Evolutionary conservation across 1,140 invertebrate species (phyloP).

Genomic region (Trachymyrmex cornetzi): DNA sequence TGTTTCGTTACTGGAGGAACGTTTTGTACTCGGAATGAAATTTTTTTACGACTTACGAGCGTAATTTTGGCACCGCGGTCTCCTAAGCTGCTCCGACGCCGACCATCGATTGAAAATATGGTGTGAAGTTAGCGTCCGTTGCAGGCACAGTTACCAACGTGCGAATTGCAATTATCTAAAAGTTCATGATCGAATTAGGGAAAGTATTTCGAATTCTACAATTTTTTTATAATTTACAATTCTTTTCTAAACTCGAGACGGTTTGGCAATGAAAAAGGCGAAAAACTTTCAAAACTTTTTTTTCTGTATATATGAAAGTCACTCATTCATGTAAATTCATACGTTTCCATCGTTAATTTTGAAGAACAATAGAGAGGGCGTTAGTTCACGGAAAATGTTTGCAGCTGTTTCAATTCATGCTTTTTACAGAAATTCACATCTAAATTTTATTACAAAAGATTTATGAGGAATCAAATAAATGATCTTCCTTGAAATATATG

Average conservation of each 20-base stretch:
- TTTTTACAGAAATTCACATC: background rate
- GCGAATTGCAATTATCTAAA: background rate
- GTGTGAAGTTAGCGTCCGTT: constrained; percentile 8
- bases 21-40: background rate
- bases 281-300: no score
- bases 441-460: background rate
- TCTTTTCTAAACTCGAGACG: no score
- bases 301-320: no score
- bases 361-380: background rate
- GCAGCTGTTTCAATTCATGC: background rate
- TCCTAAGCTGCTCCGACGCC: background rate
- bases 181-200: background rate
- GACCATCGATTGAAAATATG: constrained; percentile 15
- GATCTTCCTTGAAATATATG: background rate
- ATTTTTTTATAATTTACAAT: no score
- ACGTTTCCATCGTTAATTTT: background rate
- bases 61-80: background rate
- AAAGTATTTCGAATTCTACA: background rate
- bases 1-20: background rate
- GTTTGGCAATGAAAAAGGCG: no score
- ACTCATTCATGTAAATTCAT: background rate
- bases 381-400: background rate
- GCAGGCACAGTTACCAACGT: constrained; percentile 20
- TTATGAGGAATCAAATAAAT: background rate
- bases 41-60: background rate